Evolutionary conservation across 2,113 vertebrate species (phyloP).

Genomic region (Acanthochromis polyacanthus): DNA sequence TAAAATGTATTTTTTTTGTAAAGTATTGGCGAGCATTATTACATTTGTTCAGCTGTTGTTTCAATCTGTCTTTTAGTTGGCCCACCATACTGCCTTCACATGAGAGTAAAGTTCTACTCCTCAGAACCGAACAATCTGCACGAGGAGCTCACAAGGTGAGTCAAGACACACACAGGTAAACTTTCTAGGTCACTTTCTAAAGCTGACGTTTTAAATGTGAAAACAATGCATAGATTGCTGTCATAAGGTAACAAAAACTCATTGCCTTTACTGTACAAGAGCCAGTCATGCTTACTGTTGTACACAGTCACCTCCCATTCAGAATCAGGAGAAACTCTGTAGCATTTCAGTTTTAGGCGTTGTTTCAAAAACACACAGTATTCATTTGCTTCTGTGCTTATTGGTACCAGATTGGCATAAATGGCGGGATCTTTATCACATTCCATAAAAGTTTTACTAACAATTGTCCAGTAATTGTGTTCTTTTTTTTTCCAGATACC

Average conservation of each 20-base stretch:
- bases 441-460: neutral
- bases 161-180: neutral
- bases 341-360: neutral
- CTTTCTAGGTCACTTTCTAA: neutral
- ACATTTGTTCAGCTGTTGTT: neutral
- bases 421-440: neutral
- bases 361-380: neutral
- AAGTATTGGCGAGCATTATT: neutral
- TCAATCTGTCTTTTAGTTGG: slow-evolving; percentile 84
- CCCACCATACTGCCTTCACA: slow-evolving; percentile 97
- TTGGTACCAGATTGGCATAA: neutral
- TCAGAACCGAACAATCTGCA: slow-evolving; percentile 98
- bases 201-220: neutral
- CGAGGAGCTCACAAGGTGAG: slow-evolving; percentile 95
- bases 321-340: too few relatives aligned
- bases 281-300: too few relatives aligned
- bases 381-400: neutral
- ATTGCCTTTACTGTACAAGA: too few relatives aligned
- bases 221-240: too few relatives aligned
- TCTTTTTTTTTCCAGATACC: slow-evolving; percentile 86
- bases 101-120: slow-evolving; percentile 99
- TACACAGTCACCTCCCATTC: too few relatives aligned
- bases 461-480: neutral
- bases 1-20: too few relatives aligned
- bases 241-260: too few relatives aligned